phyloP scores from a whole-genome alignment of 2,797 vertebrate species.

The Remorina albescens region DNA sequence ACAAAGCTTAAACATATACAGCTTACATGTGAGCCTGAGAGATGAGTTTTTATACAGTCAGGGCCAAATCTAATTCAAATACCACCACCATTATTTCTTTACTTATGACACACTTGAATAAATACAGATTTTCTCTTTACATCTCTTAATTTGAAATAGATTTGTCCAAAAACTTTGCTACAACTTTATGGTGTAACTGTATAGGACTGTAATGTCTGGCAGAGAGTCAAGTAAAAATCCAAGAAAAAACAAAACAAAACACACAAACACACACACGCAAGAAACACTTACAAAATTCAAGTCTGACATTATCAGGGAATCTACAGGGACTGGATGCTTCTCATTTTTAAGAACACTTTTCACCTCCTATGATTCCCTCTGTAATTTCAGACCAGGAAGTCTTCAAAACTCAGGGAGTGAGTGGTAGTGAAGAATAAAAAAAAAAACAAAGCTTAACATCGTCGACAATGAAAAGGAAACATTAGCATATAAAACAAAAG shows the following conservation, averaged over 20 bases:
- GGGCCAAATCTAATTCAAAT: slow-evolving; percentile 58
- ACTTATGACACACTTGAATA: slow-evolving; percentile 60
- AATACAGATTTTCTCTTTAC: slow-evolving; percentile 57
- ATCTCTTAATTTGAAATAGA: slow-evolving; percentile 53
- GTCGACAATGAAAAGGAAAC: slow-evolving; percentile 61
- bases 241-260: background rate
- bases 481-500: slow-evolving; percentile 71
- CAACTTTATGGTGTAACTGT: slow-evolving; percentile 52
- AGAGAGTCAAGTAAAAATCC: slow-evolving; percentile 22
- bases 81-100: slow-evolving; percentile 36
- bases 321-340: slow-evolving; percentile 1
- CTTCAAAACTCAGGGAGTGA: slow-evolving; percentile 62
- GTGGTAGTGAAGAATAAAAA: slow-evolving; percentile 63
- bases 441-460: slow-evolving; percentile 61
- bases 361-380: slow-evolving; percentile 26
- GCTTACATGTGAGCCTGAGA: slow-evolving; percentile 81
- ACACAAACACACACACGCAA: slow-evolving; percentile 3
- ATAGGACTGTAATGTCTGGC: slow-evolving; percentile 52
- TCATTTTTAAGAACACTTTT: slow-evolving; percentile 22
- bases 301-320: slow-evolving; percentile 36
- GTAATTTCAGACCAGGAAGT: slow-evolving; percentile 45
- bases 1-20: slow-evolving; percentile 73
- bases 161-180: slow-evolving; percentile 57
- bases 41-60: slow-evolving; percentile 61
- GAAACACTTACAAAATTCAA: slow-evolving; percentile 36